phyloP scores from a whole-genome alignment of 2,113 vertebrate genomes.

The Nerophis lumbriciformis region DNA sequence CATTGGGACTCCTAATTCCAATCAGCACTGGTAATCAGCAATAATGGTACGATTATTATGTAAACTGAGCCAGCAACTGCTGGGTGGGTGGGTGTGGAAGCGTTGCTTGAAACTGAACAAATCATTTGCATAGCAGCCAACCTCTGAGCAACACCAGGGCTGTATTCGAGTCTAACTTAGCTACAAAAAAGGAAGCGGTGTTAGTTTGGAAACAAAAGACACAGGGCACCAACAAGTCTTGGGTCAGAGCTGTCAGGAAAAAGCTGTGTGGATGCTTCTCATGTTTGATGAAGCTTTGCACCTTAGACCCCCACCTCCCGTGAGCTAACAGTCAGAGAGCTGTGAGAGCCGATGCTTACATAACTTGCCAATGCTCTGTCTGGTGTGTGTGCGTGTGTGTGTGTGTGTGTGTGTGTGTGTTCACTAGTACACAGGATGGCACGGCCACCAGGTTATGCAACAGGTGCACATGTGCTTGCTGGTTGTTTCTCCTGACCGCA shows the following conservation, averaged over 20 bases:
- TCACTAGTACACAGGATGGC: conserved; percentile 56
- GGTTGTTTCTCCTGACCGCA: conserved; percentile 52
- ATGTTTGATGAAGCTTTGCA: conserved; percentile 23
- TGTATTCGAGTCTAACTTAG: conserved; percentile 16
- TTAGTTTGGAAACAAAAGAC: not conserved
- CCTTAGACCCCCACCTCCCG: conserved; percentile 30
- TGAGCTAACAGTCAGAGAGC: conserved; percentile 39
- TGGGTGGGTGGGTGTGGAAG: conserved; percentile 44
- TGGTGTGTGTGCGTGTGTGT: conserved; percentile 8
- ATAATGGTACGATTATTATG: conserved; percentile 42
- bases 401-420: conserved; percentile 29
- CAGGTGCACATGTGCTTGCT: conserved; percentile 72
- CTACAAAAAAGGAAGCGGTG: conserved; percentile 5
- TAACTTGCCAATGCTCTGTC: conserved; percentile 59
- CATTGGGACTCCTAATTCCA: conserved; percentile 18
- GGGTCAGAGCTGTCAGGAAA: conserved; percentile 12
- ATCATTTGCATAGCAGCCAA: conserved; percentile 47
- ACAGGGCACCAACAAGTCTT: not conserved
- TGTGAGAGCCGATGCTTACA: conserved; percentile 59
- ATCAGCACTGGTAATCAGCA: conserved; percentile 11
- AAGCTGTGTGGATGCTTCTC: conserved; percentile 8
- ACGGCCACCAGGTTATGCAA: conserved; percentile 68
- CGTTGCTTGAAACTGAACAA: conserved; percentile 41
- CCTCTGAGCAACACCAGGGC: conserved; percentile 24
- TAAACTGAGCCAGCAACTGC: conserved; percentile 54